Base-by-base conservation (phyloP, 1,140 invertebrate genomes). In the Diorhabda elongata region DNA sequence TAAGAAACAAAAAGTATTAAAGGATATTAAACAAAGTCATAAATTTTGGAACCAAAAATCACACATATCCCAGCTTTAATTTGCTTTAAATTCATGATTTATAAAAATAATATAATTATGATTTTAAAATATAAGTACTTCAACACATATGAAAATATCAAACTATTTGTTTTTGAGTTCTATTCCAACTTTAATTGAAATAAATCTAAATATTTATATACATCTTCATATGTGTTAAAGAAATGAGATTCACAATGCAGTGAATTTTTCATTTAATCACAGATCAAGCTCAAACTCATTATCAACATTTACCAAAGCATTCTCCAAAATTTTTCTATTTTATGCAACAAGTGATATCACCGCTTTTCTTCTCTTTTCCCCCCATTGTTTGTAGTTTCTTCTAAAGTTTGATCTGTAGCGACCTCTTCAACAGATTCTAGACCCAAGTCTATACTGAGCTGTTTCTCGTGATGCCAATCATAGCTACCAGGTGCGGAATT, bases 401-500 rank as follows among this genome's bases (percentile, higher is more conserved):
- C 67, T n/a, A 61, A 61, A 57, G 64, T 70, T 56, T 69, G 74
- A 63, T 77, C 75, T 42, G 71, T 41, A 61, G 42, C 69, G 5
- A 78, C 72, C 66, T 81, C 79, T 59, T 64, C 74, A 47, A 80
- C 78, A 6, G 73, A 67, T 62, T 80, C 78, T 63, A 80, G 64
- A n/a, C 71, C 66, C 41, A 70, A 70, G 61, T 80, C 78, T 5
- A 71, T 58, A 2, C 76, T 75, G 61, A 76, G 58, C 68, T 82
- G 83, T 75, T 76, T 79, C 43, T 81, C 78, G 8, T 76, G 72
- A 4, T 74, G 61, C 81, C 85, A 86, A 68, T 87, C 83, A 77
- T 89, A 91, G n/a, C 87, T 87, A 58, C 87, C 88, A n/a, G 90
- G 90, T 41, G 90, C 90, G 7, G 90, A 91, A 77, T 90, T 89